Percentiles rank a stretch among this genome's conserved stretches.
Conservation (phyloP, 2,113 vertebrate genomes). For the Paramormyrops kingsleyae region DNA sequence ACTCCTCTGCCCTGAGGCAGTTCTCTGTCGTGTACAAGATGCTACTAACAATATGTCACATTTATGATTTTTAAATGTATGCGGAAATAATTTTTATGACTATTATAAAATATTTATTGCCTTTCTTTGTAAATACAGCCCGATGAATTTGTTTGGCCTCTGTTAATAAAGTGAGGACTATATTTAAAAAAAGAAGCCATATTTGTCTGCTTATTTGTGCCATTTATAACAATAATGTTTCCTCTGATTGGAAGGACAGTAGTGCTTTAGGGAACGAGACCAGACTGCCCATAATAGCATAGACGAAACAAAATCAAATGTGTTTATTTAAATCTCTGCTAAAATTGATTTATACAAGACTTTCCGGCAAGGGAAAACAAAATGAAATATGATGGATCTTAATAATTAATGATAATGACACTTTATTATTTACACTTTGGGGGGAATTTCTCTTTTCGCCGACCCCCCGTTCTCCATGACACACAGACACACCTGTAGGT, state of each 20-base stretch:
- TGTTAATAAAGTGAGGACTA: slow-evolving; percentile 75
- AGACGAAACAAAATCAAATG: neutral
- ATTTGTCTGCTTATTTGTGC: slow-evolving; percentile 31
- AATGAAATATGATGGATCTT: neutral
- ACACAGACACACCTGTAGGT: neutral
- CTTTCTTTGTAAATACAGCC: slow-evolving; percentile 74
- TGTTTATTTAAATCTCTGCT: neutral
- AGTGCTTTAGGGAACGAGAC: neutral
- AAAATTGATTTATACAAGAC: neutral
- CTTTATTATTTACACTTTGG: neutral
- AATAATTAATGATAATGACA: neutral
- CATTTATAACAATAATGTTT: neutral
- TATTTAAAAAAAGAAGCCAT: slow-evolving; percentile 55
- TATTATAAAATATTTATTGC: slow-evolving; percentile 80
- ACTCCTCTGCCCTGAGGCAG: slow-evolving; percentile 43
- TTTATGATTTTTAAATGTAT: slow-evolving; percentile 65
- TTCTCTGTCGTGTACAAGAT: slow-evolving; percentile 43
- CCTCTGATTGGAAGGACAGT: neutral
- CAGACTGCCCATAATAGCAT: neutral
- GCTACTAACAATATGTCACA: slow-evolving; percentile 71
- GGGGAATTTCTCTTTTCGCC: neutral
- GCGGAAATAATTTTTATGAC: slow-evolving; percentile 72
- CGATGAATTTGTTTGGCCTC: slow-evolving; percentile 73
- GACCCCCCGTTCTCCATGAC: neutral
- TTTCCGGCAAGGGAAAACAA: neutral